These are phyloP conservation scores for Callimorpha dominula DNA, from an alignment of 2,888 invertebrate species.

Conservation along the genomic window DNA sequence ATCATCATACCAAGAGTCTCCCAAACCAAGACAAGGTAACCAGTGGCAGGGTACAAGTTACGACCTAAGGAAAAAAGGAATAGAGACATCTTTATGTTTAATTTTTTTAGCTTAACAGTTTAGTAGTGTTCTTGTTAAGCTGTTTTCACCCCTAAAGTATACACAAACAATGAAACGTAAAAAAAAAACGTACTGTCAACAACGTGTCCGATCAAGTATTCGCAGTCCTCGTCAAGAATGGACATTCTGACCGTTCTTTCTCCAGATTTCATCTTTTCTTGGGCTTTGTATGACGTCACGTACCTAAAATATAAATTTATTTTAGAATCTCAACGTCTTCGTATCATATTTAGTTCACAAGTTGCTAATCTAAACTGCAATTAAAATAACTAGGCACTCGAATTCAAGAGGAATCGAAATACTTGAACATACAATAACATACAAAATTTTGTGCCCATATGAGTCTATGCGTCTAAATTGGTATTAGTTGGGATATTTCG, in stretches of 20 bases:
- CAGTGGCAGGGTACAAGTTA: slow-evolving; percentile 94
- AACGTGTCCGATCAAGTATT: slow-evolving; percentile 92
- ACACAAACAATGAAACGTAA: not conserved
- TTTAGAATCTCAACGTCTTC: not conserved
- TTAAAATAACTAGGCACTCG: too few species aligned
- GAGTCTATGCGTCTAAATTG: too few species aligned
- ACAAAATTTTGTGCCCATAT: too few species aligned
- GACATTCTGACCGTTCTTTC: slow-evolving; percentile 88
- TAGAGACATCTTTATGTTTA: not conserved
- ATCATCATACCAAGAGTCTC: slow-evolving; percentile 91
- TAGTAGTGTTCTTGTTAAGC: not conserved
- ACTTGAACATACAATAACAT: too few species aligned
- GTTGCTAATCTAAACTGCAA: too few species aligned
- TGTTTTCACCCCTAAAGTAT: not conserved
- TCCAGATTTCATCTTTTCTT: slow-evolving; percentile 89
- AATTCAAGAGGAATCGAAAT: too few species aligned
- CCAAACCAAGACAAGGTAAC: slow-evolving; percentile 92
- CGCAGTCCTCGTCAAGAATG: slow-evolving; percentile 88
- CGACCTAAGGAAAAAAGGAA: slow-evolving; percentile 80
- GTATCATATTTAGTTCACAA: not conserved
- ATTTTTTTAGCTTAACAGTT: not conserved
- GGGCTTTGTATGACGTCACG: slow-evolving; percentile 89
- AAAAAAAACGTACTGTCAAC: slow-evolving; percentile 90
- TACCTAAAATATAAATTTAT: slow-evolving; percentile 70
- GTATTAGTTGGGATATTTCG: too few species aligned